These are phyloP conservation scores for Nibea coibor DNA, from an alignment of 2,113 vertebrate species.

Conservation along the genomic window DNA sequence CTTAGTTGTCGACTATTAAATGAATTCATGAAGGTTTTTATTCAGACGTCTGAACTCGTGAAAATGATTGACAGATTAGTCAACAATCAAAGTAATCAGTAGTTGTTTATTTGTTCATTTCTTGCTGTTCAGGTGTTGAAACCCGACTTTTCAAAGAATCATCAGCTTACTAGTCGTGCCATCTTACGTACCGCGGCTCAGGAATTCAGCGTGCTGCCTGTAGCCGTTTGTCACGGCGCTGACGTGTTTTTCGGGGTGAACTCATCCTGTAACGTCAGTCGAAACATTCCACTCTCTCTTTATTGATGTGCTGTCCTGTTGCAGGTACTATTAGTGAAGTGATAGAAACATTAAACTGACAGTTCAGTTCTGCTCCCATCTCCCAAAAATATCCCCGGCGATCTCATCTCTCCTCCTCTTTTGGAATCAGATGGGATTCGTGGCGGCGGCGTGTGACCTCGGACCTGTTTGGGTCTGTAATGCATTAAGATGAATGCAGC, in stretches of 20 bases:
- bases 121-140: no score
- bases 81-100: no score
- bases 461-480: conserved; percentile 60
- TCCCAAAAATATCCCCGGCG: not conserved
- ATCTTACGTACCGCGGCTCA: not conserved
- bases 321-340: conserved; percentile 25
- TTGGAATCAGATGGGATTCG: conserved; percentile 24
- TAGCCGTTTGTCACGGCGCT: not conserved
- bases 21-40: no score
- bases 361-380: conserved; percentile 1
- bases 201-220: not conserved
- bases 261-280: conserved; percentile 12
- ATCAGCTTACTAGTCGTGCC: no score
- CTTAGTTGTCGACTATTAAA: no score
- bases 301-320: conserved; percentile 9
- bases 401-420: conserved; percentile 6
- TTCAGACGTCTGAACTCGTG: no score
- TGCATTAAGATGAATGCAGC: conserved; percentile 79
- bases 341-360: conserved; percentile 35
- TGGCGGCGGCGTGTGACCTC: conserved; percentile 56
- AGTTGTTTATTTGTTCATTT: no score
- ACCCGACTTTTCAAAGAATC: no score
- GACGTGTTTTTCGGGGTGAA: not conserved
- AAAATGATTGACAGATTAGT: no score
- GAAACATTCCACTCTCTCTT: conserved; percentile 14